Base-by-base conservation (phyloP, 2,113 vertebrate genomes). In the Limnothrissa miodon region DNA sequence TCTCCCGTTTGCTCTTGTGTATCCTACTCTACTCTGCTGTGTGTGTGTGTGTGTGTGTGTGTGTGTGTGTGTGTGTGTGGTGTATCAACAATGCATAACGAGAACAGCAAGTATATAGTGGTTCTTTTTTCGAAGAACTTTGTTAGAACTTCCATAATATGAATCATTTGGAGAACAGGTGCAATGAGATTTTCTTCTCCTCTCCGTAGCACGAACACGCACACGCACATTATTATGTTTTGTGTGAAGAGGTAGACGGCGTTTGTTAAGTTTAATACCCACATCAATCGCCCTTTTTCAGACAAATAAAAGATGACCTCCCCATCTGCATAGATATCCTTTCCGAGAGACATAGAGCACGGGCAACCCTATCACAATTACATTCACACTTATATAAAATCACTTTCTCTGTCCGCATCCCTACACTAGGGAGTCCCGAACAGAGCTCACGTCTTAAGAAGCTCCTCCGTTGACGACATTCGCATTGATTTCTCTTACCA, bases 201-300 rank as follows among this genome's bases (percentile, higher is more conserved):
- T 29, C 62, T 25, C 29, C 66, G 15, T 74, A 13, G 66, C 10
- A 42, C 29, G n/a, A 29, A 74, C 33, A 70, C 25, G 9, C n/a
- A n/a, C n/a, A n/a, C n/a, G n/a, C n/a, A n/a, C n/a, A n/a, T 42
- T 42, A 42, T 42, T 42, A 42, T 42, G 42, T 74, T 29, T 74
- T 74, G 9, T 36, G 25, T 56, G 51, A 56, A 23, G 21, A 21
- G 33, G 66, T 39, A 39, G 66, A 9, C 13, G 5, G 5, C 66
- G 66, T 74, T 29, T n/a, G n/a, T n/a, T 39, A 78, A 78, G 53
- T 84, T 89, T 80, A n/a, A 85, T 83, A 86, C 86, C 59, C 85
- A 80, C 56, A 81, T 78, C 81, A 45, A 74, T 78, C 29, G 78
- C 81, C 45, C 80, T 81, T 79, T 80, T 86, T 80, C 81, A 36